phyloP scores from a whole-genome alignment of 2,888 invertebrate genomes.

The Caenorhabditis sp. region DNA sequence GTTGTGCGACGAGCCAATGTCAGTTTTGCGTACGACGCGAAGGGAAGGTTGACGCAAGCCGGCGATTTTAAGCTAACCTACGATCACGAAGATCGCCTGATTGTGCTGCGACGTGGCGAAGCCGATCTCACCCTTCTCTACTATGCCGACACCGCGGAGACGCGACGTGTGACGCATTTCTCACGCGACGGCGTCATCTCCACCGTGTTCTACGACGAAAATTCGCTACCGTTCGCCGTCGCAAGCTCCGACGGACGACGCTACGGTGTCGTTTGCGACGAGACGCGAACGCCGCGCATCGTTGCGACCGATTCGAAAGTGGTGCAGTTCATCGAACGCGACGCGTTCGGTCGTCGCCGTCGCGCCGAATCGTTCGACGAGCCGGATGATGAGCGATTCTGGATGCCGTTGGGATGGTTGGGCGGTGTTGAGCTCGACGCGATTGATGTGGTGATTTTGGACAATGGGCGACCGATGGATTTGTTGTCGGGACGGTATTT shows the following conservation, averaged over 20 bases:
- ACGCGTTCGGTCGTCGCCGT: constrained; percentile 39
- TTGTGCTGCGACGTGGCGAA: constrained; percentile 6
- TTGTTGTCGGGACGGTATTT: constrained; percentile 38
- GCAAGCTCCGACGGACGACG: constrained; percentile 30
- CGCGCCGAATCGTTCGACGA: too few relatives aligned
- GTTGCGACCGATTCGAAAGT: constrained; percentile 24
- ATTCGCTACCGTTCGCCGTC: constrained; percentile 32
- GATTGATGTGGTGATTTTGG: constrained; percentile 27
- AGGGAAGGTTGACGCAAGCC: constrained; percentile 29
- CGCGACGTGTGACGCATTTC: constrained; percentile 42
- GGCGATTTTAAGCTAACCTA: constrained; percentile 10
- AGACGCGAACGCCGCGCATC: constrained; percentile 18
- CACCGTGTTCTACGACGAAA: constrained; percentile 41
- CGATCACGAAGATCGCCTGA: constrained; percentile 19
- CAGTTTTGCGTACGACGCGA: constrained; percentile 39
- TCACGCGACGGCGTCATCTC: constrained; percentile 28
- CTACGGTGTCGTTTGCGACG: constrained; percentile 30
- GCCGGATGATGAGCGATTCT: constrained; percentile 6
- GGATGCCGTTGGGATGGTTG: constrained; percentile 42
- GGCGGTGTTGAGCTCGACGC: constrained; percentile 46
- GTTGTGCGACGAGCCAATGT: constrained; percentile 10
- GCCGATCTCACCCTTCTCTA: constrained; percentile 19
- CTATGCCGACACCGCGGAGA: constrained; percentile 23
- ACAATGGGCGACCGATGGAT: constrained; percentile 43
- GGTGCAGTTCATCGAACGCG: constrained; percentile 13